A percentile compares a stretch with the other conserved stretches of the same genome.
phyloP scores from a whole-genome alignment of 1,140 invertebrate species.

The Dolichoris vasculosae region DNA sequence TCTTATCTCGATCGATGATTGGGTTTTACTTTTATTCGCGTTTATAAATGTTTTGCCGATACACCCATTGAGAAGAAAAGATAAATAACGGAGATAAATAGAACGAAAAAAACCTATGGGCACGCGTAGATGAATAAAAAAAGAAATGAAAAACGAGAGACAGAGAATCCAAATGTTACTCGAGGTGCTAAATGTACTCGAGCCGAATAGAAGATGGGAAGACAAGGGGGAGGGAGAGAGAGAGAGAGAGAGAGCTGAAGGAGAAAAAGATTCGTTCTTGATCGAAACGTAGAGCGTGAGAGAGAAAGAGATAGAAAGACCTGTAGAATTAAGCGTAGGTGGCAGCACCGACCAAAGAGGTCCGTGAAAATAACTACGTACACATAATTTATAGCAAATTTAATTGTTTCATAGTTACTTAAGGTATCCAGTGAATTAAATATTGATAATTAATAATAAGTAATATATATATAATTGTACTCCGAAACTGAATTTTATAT shows the following conservation, averaged over 20 bases:
- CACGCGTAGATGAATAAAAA: not conserved
- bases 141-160: no score
- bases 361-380: not conserved
- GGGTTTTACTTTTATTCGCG: no score
- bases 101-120: no score
- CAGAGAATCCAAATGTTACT: not conserved
- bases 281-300: conserved; percentile 14
- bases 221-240: not conserved
- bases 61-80: no score
- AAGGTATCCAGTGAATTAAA: not conserved
- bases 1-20: no score
- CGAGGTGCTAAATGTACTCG: not conserved
- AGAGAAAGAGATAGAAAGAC: not conserved
- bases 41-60: no score
- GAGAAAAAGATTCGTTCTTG: no score
- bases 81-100: no score
- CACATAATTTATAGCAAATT: not conserved
- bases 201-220: not conserved
- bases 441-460: not conserved
- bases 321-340: conserved; percentile 3
- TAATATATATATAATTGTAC: not conserved
- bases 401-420: not conserved
- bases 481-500: not conserved
- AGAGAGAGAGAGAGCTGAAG: conserved; percentile 16
- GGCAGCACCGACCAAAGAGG: conserved; percentile 32